Percentiles rank a stretch among this genome's conserved stretches.
Evolutionary conservation across 2,797 vertebrate species (phyloP).

Genomic region (Chaetophractus vellerosus): DNA sequence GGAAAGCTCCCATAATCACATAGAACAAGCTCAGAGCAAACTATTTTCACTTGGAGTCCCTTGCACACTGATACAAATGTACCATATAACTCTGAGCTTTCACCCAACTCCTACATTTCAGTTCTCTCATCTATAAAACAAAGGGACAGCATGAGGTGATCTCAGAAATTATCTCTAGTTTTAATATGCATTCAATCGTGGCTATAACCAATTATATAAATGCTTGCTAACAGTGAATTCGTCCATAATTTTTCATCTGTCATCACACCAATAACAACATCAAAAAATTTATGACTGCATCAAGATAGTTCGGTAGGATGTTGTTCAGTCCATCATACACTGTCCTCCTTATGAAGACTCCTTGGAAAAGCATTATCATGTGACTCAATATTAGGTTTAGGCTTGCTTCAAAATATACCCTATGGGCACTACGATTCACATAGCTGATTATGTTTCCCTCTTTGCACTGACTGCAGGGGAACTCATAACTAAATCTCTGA

Average conservation of each 20-base stretch:
- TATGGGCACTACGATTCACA: constrained; percentile 28
- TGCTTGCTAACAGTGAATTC: background rate
- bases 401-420: background rate
- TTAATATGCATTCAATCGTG: background rate
- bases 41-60: background rate
- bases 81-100: background rate
- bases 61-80: background rate
- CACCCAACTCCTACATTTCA: background rate
- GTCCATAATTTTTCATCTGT: constrained; percentile 37
- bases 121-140: background rate
- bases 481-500: constrained; percentile 38
- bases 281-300: background rate
- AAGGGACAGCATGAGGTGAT: background rate
- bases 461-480: background rate
- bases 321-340: background rate
- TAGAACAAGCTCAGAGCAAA: constrained; percentile 18
- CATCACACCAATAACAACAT: background rate
- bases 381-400: constrained; percentile 41
- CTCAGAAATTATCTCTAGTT: constrained; percentile 27
- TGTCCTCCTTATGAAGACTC: background rate
- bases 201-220: constrained; percentile 16
- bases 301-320: background rate
- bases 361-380: constrained; percentile 41
- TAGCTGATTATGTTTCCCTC: background rate
- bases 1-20: background rate